Evolutionary conservation across 2,113 vertebrate species (phyloP).

Genomic region (Platycercus adscitus): DNA sequence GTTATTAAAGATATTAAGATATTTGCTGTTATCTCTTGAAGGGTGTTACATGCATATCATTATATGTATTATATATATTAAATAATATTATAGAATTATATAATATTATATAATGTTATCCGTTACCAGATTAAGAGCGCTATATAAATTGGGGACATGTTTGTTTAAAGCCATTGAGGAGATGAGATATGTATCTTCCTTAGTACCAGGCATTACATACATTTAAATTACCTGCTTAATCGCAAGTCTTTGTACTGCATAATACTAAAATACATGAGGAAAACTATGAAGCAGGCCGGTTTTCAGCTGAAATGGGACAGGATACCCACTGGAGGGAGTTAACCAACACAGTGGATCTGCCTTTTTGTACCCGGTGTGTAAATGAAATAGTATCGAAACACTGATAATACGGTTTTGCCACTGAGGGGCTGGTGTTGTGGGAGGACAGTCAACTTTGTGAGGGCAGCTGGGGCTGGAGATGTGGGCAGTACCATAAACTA

Average conservation of each 20-base stretch:
- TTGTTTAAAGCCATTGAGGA: not conserved
- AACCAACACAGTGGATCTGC: not conserved
- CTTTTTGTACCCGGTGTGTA: not conserved
- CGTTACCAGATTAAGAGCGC: not conserved
- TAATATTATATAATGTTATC: not conserved
- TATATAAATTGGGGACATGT: not conserved
- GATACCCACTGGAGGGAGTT: not conserved
- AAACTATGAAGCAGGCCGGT: not conserved
- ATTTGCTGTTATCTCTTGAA: not conserved
- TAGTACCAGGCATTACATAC: not conserved
- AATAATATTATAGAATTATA: too few species aligned
- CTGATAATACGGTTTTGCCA: accelerated
- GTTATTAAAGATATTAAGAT: not conserved
- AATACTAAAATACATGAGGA: not conserved
- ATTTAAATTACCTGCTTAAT: not conserved
- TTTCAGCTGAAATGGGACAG: not conserved
- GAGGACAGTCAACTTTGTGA: not conserved
- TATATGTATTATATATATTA: too few species aligned
- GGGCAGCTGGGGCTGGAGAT: not conserved
- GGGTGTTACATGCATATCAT: not conserved
- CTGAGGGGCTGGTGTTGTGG: not conserved
- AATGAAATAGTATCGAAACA: not conserved
- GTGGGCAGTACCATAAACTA: not conserved
- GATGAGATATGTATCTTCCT: not conserved
- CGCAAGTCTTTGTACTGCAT: not conserved